These are phyloP conservation scores for Ichneumoninae sp. DNA, from an alignment of 2,888 invertebrate genomes.

Conservation along the genomic window DNA sequence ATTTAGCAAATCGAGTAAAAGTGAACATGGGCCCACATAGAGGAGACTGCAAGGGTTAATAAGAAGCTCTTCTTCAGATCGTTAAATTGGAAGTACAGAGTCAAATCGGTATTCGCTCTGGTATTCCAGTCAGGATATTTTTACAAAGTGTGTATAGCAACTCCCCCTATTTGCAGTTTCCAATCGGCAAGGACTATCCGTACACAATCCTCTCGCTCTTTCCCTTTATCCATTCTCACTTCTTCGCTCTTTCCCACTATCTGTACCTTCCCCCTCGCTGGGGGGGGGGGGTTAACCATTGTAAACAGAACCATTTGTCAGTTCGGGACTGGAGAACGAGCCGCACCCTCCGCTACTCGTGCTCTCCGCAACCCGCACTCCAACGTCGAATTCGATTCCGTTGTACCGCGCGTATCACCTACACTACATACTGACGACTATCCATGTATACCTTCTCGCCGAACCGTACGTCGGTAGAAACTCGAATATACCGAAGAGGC, in stretches of 20 bases:
- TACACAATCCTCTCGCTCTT: slow-evolving; percentile 2
- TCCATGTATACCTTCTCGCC: slow-evolving; percentile 37
- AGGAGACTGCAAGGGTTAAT: background rate
- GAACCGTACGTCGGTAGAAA: background rate
- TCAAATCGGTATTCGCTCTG: background rate
- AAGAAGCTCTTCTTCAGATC: background rate
- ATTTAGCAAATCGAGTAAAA: background rate
- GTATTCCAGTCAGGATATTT: background rate
- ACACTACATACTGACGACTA: slow-evolving; percentile 29
- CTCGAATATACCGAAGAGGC: background rate
- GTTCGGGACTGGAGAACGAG: slow-evolving; percentile 62
- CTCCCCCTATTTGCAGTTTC: background rate
- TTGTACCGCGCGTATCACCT: slow-evolving; percentile 47
- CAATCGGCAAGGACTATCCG: background rate
- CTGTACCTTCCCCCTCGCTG: background rate
- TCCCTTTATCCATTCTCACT: slow-evolving; percentile 37
- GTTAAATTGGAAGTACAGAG: background rate
- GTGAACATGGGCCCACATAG: no score
- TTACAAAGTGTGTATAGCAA: background rate
- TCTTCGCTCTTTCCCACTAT: background rate
- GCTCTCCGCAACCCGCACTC: slow-evolving; percentile 38
- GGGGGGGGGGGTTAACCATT: slow-evolving; percentile 64
- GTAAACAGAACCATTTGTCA: slow-evolving; percentile 80
- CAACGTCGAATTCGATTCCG: slow-evolving; percentile 49
- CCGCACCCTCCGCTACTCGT: slow-evolving; percentile 55